Percentiles rank a stretch among this genome's conserved stretches.
Conservation (phyloP, 2,797 vertebrate species). For the Sebastes paucispinis region DNA sequence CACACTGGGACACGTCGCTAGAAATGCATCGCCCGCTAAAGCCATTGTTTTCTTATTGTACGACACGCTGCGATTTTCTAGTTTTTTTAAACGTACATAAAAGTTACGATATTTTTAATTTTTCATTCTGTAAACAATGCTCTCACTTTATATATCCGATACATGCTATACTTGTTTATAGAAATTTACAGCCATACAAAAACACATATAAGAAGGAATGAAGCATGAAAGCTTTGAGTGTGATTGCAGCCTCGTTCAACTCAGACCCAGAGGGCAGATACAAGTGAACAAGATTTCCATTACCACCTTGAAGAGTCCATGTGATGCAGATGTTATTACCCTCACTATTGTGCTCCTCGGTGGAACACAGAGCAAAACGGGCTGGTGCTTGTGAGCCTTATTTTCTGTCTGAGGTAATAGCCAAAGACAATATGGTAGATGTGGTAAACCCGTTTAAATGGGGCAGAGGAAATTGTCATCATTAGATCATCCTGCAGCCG, state of each 20-base stretch:
- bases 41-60: no score
- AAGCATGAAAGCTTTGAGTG: conserved; percentile 16
- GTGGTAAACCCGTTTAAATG: not conserved
- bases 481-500: not conserved
- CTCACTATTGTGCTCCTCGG: conserved; percentile 50
- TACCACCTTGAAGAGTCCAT: conserved; percentile 35
- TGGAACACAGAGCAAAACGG: conserved; percentile 29
- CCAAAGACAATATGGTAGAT: not conserved
- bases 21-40: no score
- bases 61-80: no score
- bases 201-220: not conserved
- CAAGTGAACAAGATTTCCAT: conserved; percentile 65
- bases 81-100: no score
- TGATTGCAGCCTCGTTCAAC: conserved; percentile 41
- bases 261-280: conserved; percentile 49
- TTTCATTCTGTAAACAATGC: not conserved
- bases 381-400: not conserved
- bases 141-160: not conserved
- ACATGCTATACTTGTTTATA: not conserved
- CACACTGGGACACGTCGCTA: no score
- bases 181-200: not conserved
- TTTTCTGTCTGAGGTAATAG: conserved; percentile 6
- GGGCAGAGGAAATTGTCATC: not conserved
- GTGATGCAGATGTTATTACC: conserved; percentile 56
- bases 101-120: no score